Percentiles rank a stretch among this genome's conserved stretches.
Evolutionary conservation across 1,140 invertebrate species (phyloP).

Genomic region (Vollenhovia emeryi): DNA sequence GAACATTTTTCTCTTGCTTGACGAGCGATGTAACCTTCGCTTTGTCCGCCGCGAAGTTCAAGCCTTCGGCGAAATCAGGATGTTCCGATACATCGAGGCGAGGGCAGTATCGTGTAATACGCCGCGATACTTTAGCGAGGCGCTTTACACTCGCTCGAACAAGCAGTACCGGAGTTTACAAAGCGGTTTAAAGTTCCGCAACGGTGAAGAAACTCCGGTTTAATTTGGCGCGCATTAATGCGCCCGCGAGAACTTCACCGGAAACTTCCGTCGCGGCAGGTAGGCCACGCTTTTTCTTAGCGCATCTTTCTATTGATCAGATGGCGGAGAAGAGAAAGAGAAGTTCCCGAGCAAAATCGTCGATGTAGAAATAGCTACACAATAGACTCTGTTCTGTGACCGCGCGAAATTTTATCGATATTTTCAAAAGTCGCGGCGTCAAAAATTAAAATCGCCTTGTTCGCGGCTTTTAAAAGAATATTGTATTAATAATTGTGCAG

Average conservation of each 20-base stretch:
- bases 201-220: constrained; percentile 68
- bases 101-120: constrained; percentile 44
- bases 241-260: constrained; percentile 66
- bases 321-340: neutral
- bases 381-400: neutral
- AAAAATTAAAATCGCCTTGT: neutral
- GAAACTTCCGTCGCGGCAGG: constrained; percentile 58
- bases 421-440: neutral
- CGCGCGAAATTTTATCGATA: neutral
- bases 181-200: constrained; percentile 73
- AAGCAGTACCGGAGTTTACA: constrained; percentile 65
- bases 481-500: neutral
- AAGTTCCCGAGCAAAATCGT: neutral
- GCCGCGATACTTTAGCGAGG: constrained; percentile 57
- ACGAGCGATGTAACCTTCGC: constrained; percentile 34
- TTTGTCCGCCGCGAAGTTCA: constrained; percentile 26
- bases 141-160: constrained; percentile 58
- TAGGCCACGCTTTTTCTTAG: constrained; percentile 27
- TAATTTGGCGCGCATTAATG: constrained; percentile 75
- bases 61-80: constrained; percentile 36
- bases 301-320: constrained; percentile 45
- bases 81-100: constrained; percentile 53
- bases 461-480: neutral
- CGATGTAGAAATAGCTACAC: neutral
- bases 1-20: constrained; percentile 24